phyloP scores from a whole-genome alignment of 2,113 vertebrate species.

The Cinclus mexicanus region DNA sequence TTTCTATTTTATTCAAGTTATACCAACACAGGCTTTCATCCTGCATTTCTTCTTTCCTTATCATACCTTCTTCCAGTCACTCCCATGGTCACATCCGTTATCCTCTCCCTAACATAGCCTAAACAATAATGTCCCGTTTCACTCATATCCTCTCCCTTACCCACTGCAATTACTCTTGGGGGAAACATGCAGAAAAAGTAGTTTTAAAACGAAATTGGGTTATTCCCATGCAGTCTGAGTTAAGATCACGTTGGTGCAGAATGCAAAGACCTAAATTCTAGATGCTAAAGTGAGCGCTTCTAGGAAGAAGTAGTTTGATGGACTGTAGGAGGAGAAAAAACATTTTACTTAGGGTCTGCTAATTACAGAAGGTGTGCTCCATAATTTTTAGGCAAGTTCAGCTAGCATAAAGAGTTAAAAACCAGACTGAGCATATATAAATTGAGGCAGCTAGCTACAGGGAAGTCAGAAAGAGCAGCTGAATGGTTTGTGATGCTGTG shows the following conservation, averaged over 20 bases:
- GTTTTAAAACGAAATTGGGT: neutral
- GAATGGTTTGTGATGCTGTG: neutral
- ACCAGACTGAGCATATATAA: neutral
- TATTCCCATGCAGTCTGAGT: neutral
- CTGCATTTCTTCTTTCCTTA: neutral
- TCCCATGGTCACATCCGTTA: neutral
- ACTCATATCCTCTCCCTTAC: neutral
- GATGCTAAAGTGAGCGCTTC: neutral
- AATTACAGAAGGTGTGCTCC: neutral
- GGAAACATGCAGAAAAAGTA: neutral
- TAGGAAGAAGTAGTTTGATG: neutral
- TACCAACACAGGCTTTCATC: neutral
- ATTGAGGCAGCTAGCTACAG: neutral
- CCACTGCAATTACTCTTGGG: neutral
- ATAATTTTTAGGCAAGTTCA: constrained; percentile 4
- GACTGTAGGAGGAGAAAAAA: neutral
- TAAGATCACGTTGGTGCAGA: neutral
- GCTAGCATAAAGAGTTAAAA: neutral
- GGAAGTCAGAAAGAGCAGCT: neutral
- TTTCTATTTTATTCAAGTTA: neutral
- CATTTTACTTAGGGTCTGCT: neutral
- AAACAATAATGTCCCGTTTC: neutral
- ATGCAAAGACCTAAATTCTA: neutral
- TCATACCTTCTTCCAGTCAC: neutral
- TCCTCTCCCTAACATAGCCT: neutral